Evolutionary conservation across 1,140 invertebrate genomes (phyloP), one percentile per base, ranked within the genome.

Genomic region (Pemphigus obesinymphae): DNA sequence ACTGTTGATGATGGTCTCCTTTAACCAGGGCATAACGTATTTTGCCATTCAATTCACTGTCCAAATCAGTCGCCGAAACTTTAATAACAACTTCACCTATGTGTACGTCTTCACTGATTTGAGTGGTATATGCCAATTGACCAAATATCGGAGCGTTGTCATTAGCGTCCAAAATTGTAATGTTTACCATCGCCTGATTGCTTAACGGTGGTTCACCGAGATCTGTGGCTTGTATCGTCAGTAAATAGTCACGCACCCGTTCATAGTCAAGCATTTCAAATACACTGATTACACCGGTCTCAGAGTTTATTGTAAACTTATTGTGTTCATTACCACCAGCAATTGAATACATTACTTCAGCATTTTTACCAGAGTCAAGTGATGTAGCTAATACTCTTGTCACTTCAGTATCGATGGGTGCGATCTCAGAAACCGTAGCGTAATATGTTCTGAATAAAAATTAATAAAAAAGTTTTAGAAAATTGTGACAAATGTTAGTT

Each of bases 361-460:
- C 96, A 88, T 99, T 99, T 17, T 96, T 91, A 17, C 97, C 97
- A 31, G 93, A 92, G 86, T 99, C 97, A 84, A 93, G 91, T n/a
- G 97, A 97, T 0, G 93, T 94, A 1, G 97, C 97, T 68, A 92
- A 88, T 1, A 99, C 93, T 84, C 91, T 89, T 6, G 93, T 90
- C 8, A 98, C 90, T 86, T 95, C 92, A 17, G 93, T 91, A 82
- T 93, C 93, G 66, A 93, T 87, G 17, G 91, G 88, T 84, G 92
- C 90, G 82, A 92, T 91, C 88, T 96, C 96, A 13, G 92, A 89
- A 8, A 96, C 90, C 55, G 88, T 88, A 2, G 92, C 92, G 84
- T 88, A 90, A 86, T 97, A 97, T 53, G 82, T 78, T 53, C 84
- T 83, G 45, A 83, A 70, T 40, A 34, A 75, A 7, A 34, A 11